Evolutionary conservation across 2,113 vertebrate species (phyloP).

Genomic region (Pachypanchax playfairii): DNA sequence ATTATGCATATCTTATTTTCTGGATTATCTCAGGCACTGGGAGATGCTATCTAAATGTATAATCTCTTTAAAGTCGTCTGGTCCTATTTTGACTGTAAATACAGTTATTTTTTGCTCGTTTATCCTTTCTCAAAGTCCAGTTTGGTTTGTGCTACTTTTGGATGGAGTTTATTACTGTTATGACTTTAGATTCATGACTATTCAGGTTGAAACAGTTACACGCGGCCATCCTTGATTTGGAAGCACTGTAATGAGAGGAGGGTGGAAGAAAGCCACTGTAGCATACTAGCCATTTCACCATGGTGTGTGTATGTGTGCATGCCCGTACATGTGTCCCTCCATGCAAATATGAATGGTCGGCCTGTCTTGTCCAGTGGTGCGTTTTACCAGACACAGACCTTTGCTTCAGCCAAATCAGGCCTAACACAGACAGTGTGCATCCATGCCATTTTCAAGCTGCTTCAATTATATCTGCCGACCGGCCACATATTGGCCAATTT

Average conservation of each 20-base stretch:
- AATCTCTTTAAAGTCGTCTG: conserved; percentile 68
- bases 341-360: conserved; percentile 71
- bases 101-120: conserved; percentile 66
- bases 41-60: conserved; percentile 74
- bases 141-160: conserved; percentile 50
- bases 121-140: conserved; percentile 66
- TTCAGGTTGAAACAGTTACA: conserved; percentile 50
- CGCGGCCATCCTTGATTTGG: conserved; percentile 27
- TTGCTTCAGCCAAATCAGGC: conserved; percentile 71
- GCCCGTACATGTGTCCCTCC: conserved; percentile 25
- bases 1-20: conserved; percentile 83
- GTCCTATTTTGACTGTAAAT: conserved; percentile 70
- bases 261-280: conserved; percentile 37
- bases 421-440: conserved; percentile 62
- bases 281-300: conserved; percentile 40
- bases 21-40: conserved; percentile 75
- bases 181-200: conserved; percentile 39
- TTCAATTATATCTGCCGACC: conserved; percentile 74
- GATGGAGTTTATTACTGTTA: conserved; percentile 32
- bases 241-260: conserved; percentile 43
- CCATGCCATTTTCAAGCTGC: conserved; percentile 74
- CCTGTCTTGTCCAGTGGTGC: conserved; percentile 73
- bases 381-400: conserved; percentile 72
- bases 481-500: conserved; percentile 73
- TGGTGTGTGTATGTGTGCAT: conserved; percentile 5